phyloP scores from a whole-genome alignment of 2,888 invertebrate genomes.

The Meta bourneti region DNA sequence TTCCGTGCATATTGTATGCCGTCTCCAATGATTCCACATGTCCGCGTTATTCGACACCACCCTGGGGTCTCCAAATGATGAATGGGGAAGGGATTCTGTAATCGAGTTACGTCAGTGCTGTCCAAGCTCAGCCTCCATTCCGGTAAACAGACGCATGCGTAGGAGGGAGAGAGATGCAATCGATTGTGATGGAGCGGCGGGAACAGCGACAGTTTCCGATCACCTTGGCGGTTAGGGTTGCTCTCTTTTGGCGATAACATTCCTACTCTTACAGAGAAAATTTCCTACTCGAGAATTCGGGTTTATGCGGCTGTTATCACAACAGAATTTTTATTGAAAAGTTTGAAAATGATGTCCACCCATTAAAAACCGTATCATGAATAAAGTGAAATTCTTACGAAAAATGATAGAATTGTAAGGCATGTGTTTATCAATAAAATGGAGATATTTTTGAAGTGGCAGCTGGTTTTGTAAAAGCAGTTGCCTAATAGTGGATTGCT shows the following conservation, averaged over 20 bases:
- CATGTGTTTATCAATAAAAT: too few relatives aligned
- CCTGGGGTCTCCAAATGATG: neutral
- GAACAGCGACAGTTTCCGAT: slow-evolving; percentile 41
- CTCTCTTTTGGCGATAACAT: neutral
- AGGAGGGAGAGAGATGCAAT: slow-evolving; percentile 39
- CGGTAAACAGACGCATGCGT: slow-evolving; percentile 69
- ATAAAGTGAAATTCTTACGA: too few relatives aligned
- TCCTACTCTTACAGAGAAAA: neutral
- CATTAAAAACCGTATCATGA: too few relatives aligned
- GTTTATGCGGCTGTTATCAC: too few relatives aligned
- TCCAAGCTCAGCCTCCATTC: slow-evolving; percentile 13
- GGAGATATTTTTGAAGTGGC: too few relatives aligned
- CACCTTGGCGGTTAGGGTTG: slow-evolving; percentile 8
- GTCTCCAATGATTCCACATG: neutral
- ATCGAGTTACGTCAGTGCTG: slow-evolving; percentile 39
- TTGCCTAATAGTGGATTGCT: too few relatives aligned
- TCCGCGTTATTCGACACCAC: neutral
- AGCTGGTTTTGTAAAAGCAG: too few relatives aligned
- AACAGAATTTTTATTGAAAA: too few relatives aligned
- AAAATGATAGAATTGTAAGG: too few relatives aligned
- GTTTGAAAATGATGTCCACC: too few relatives aligned
- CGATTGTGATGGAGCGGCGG: slow-evolving; percentile 62
- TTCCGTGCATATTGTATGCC: neutral
- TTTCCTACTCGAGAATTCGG: too few relatives aligned
- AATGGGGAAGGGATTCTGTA: slow-evolving; percentile 47